Evolutionary conservation across 2,888 invertebrate species (phyloP).

Genomic region (Synergus itoensis): DNA sequence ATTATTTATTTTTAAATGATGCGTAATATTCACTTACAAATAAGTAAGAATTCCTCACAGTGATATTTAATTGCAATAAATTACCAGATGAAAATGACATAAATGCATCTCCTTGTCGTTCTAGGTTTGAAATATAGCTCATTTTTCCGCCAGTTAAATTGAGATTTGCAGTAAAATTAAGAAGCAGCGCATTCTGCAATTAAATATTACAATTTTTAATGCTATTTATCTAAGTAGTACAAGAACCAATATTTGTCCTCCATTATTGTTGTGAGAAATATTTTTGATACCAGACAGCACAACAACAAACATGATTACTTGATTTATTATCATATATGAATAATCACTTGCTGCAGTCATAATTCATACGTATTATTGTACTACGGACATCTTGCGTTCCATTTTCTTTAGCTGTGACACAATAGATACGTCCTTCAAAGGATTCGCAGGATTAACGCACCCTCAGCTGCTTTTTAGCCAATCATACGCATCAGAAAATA

Average conservation of each 20-base stretch:
- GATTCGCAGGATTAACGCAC: neutral
- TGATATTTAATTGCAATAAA: slow-evolving; percentile 8
- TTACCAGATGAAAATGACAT: neutral
- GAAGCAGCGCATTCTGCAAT: neutral
- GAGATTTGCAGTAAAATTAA: slow-evolving; percentile 20
- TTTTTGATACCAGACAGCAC: neutral
- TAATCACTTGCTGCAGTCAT: neutral
- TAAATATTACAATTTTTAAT: neutral
- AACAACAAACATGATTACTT: neutral
- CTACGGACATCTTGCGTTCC: neutral
- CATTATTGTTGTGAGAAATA: neutral
- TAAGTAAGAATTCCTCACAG: slow-evolving; percentile 24
- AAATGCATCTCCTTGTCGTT: slow-evolving; percentile 25
- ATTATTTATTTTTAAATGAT: neutral
- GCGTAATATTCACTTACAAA: neutral
- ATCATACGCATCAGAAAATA: too few relatives aligned
- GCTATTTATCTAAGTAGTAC: too few relatives aligned
- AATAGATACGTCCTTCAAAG: neutral
- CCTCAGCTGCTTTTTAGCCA: neutral
- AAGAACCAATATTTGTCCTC: neutral
- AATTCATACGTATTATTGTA: neutral
- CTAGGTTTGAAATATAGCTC: slow-evolving; percentile 4
- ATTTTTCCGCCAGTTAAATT: slow-evolving; percentile 19
- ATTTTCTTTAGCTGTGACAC: neutral
- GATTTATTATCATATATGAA: neutral